A percentile compares a stretch with the other conserved stretches of the same genome.
Evolutionary conservation across 1,140 invertebrate species (phyloP).

Genomic region (Brachionus sp.): DNA sequence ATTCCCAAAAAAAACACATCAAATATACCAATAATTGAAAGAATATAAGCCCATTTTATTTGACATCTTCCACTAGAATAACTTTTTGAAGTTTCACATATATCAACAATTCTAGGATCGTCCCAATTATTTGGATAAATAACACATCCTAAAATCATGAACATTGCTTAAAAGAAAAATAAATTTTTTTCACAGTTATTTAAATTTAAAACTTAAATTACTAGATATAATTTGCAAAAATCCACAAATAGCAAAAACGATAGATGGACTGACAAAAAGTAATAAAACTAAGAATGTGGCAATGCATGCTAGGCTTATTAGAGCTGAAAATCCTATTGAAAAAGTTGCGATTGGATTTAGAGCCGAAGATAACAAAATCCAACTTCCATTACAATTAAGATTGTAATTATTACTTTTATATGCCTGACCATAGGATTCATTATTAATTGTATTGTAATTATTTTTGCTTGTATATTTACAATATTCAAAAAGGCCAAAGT

Average conservation of each 20-base stretch:
- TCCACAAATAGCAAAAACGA: constrained; percentile 84
- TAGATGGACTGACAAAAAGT: constrained; percentile 87
- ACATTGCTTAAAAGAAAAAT: constrained; percentile 52
- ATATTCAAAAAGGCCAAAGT: constrained; percentile 83
- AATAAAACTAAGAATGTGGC: constrained; percentile 79
- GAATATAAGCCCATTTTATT: constrained; percentile 82
- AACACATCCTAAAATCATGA: constrained; percentile 65
- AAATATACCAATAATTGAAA: constrained; percentile 83
- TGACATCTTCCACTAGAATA: constrained; percentile 34
- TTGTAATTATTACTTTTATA: background rate
- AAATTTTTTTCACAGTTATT: background rate
- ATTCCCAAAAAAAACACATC: constrained; percentile 83
- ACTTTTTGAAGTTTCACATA: constrained; percentile 68
- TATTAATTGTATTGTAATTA: constrained; percentile 48
- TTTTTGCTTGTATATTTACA: constrained; percentile 65
- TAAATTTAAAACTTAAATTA: constrained; percentile 59
- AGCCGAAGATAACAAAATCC: background rate
- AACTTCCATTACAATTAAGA: constrained; percentile 11
- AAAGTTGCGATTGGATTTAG: constrained; percentile 68
- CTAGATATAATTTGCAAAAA: constrained; percentile 89
- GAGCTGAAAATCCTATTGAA: constrained; percentile 78
- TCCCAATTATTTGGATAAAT: constrained; percentile 90
- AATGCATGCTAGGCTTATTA: constrained; percentile 77
- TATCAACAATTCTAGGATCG: constrained; percentile 72
- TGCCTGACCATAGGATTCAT: background rate